Evolutionary conservation across 2,113 vertebrate species (phyloP).

Genomic region (Poecilia latipinna): DNA sequence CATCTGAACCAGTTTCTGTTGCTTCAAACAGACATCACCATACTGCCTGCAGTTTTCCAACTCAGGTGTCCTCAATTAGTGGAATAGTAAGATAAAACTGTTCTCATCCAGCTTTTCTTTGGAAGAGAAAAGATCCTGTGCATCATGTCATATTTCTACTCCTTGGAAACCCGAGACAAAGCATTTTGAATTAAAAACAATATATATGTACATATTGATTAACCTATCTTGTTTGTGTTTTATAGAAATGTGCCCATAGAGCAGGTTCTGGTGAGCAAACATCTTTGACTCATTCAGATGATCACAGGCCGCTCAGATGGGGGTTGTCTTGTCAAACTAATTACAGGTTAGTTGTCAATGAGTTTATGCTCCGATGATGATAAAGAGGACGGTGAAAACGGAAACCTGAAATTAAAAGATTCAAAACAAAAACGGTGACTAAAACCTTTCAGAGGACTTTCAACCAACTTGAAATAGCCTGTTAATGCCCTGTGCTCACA

Average conservation of each 20-base stretch:
- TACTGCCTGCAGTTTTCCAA: too few relatives aligned
- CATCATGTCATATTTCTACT: background rate
- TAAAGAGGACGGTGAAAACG: conserved; percentile 38
- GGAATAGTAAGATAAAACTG: too few relatives aligned
- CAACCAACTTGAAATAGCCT: background rate
- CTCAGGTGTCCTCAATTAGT: too few relatives aligned
- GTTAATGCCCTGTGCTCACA: background rate
- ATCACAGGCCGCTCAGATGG: conserved; percentile 71
- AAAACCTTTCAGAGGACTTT: conserved; percentile 19
- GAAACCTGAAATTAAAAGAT: conserved; percentile 41
- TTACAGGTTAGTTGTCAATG: conserved; percentile 69
- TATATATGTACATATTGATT: too few relatives aligned
- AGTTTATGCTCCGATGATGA: conserved; percentile 45
- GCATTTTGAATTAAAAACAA: too few relatives aligned
- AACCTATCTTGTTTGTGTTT: background rate
- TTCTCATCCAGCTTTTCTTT: too few relatives aligned
- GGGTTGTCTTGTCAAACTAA: conserved; percentile 72
- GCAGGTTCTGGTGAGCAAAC: conserved; percentile 9
- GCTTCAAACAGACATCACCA: too few relatives aligned
- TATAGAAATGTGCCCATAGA: background rate
- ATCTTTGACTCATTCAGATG: conserved; percentile 47
- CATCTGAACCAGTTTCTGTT: too few relatives aligned
- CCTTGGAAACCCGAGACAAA: too few relatives aligned
- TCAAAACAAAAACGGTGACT: conserved; percentile 26
- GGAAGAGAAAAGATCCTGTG: background rate